These are phyloP conservation scores for Pantelozetes paolii DNA, from an alignment of 2,888 invertebrate genomes.

Conservation along the genomic window DNA sequence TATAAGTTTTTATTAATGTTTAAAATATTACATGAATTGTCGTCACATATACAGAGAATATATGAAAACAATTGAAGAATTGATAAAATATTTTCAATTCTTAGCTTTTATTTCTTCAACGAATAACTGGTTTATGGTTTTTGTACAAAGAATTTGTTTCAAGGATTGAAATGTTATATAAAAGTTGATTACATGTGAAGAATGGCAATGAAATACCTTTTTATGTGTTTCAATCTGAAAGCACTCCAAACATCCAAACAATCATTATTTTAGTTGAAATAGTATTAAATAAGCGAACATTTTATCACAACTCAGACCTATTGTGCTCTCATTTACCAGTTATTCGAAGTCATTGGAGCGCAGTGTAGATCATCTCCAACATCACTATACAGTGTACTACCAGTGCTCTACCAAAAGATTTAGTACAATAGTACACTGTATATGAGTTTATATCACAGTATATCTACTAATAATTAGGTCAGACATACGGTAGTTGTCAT, in stretches of 20 bases:
- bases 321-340: not conserved
- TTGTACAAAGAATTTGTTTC: not conserved
- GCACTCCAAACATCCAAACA: not conserved
- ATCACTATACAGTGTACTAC: too few relatives aligned
- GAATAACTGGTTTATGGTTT: not conserved
- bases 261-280: not conserved
- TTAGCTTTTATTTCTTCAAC: not conserved
- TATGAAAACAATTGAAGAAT: too few relatives aligned
- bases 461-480: slow-evolving; percentile 13
- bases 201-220: not conserved
- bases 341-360: slow-evolving; percentile 12
- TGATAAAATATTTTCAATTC: not conserved
- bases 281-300: not conserved
- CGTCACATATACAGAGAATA: too few relatives aligned
- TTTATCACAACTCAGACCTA: not conserved
- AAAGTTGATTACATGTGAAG: not conserved
- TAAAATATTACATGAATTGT: too few relatives aligned
- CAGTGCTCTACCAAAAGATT: not conserved
- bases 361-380: not conserved
- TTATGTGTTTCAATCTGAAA: too few relatives aligned
- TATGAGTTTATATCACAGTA: not conserved
- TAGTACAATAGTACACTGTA: too few relatives aligned
- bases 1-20: too few relatives aligned
- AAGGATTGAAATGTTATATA: not conserved
- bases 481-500: not conserved